Conservation (phyloP, 30 jellyfish, hydroid and myxozoan genomes). For the Catostylus mosaicus region DNA sequence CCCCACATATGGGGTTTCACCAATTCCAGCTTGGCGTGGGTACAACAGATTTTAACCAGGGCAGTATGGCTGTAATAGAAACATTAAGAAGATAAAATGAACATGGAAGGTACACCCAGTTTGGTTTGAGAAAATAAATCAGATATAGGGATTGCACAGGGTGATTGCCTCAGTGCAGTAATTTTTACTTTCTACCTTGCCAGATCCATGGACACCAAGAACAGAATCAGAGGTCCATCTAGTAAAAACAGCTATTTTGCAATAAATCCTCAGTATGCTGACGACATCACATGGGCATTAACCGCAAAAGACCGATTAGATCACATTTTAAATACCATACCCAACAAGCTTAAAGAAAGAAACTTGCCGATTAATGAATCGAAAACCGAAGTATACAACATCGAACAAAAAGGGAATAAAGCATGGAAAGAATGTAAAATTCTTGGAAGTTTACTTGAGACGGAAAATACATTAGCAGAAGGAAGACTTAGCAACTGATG, state of each 20-base stretch:
- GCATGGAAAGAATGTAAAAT: slow-evolving; percentile 27
- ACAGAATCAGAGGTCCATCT: slow-evolving; percentile 12
- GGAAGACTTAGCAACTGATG: background rate
- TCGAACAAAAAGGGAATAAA: slow-evolving; percentile 14
- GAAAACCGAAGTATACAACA: background rate
- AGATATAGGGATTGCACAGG: background rate
- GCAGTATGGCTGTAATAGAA: background rate
- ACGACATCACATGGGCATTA: slow-evolving; percentile 17
- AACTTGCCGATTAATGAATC: no score
- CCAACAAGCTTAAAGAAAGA: slow-evolving; percentile 4
- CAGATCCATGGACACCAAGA: slow-evolving; percentile 11
- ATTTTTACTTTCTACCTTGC: slow-evolving; percentile 21
- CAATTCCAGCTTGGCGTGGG: background rate
- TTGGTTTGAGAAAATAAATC: background rate
- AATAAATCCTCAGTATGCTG: slow-evolving; percentile 6
- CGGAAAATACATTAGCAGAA: slow-evolving; percentile 1
- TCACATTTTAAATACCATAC: background rate
- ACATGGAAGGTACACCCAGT: background rate
- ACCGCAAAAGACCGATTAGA: slow-evolving; percentile 2
- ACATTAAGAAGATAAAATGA: background rate
- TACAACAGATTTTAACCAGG: background rate
- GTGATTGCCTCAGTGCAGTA: slow-evolving; percentile 11
- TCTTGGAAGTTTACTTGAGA: slow-evolving; percentile 18
- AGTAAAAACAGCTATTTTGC: no score
- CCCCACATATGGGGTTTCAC: background rate